phyloP scores from a whole-genome alignment of 2,797 vertebrate species.

The Carapus acus region DNA sequence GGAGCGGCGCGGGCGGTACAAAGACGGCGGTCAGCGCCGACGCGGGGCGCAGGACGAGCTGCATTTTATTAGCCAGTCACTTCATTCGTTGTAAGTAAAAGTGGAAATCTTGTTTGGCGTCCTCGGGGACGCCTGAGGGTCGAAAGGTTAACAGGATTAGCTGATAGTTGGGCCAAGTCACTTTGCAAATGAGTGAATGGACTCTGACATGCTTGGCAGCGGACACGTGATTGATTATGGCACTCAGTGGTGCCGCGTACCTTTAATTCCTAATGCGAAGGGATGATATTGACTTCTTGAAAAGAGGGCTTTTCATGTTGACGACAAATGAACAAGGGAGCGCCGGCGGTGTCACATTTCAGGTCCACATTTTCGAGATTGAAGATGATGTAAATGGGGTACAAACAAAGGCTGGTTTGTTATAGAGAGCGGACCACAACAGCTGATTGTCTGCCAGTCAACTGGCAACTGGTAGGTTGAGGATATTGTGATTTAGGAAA shows the following conservation, averaged over 20 bases:
- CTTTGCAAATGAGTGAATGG: conserved; percentile 25
- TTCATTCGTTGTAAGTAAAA: conserved; percentile 22
- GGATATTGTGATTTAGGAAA: too few relatives aligned
- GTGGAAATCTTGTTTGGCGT: conserved; percentile 3
- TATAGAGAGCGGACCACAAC: too few relatives aligned
- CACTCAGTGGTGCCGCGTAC: conserved; percentile 14
- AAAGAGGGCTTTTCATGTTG: conserved; percentile 1
- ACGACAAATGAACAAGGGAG: neutral
- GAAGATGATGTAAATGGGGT: neutral
- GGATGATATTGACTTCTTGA: conserved; percentile 17
- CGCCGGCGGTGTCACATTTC: neutral
- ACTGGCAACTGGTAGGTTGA: neutral
- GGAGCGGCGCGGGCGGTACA: neutral
- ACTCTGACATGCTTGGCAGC: conserved; percentile 23
- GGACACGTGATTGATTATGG: conserved; percentile 33
- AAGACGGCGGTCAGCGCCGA: neutral
- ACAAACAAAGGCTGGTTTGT: too few relatives aligned
- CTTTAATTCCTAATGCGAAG: conserved; percentile 30
- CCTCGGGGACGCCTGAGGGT: conserved; percentile 27
- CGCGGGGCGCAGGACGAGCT: neutral
- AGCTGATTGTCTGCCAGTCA: neutral
- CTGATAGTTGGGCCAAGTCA: conserved; percentile 22
- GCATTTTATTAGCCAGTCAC: conserved; percentile 3
- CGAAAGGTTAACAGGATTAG: conserved; percentile 46
- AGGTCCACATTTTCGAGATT: neutral